Conservation (phyloP, 1,140 invertebrate species). For the Zaprionus camerounensis region DNA sequence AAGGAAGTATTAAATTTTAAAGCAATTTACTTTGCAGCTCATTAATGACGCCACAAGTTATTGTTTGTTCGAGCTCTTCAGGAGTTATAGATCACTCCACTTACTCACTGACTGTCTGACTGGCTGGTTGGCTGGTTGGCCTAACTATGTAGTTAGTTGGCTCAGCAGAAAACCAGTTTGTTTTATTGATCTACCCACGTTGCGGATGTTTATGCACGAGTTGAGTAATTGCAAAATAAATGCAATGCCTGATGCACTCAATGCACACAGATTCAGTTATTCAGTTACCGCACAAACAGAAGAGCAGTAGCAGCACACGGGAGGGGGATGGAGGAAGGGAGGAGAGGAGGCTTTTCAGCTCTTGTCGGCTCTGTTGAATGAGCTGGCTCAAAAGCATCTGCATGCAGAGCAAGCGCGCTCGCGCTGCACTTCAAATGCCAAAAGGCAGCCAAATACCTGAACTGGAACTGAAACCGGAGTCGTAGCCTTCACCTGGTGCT, state of each 20-base stretch:
- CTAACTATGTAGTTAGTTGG: neutral
- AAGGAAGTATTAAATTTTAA: too few species aligned
- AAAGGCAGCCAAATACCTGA: slow-evolving; percentile 65
- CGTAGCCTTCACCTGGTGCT: slow-evolving; percentile 13
- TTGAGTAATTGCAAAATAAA: slow-evolving; percentile 70
- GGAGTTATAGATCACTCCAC: neutral
- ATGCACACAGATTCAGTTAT: slow-evolving; percentile 54
- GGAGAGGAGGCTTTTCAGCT: slow-evolving; percentile 1
- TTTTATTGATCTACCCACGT: slow-evolving; percentile 38
- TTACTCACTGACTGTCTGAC: neutral
- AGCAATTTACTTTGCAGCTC: neutral
- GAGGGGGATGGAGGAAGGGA: too few species aligned
- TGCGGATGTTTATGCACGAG: slow-evolving; percentile 44
- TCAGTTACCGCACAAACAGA: slow-evolving; percentile 3
- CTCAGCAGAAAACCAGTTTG: slow-evolving; percentile 11
- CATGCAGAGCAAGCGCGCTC: slow-evolving; percentile 46
- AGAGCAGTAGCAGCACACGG: neutral
- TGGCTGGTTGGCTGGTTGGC: neutral
- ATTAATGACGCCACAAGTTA: neutral
- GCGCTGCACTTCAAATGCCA: slow-evolving; percentile 63
- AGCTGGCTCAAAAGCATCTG: slow-evolving; percentile 40
- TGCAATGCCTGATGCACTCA: slow-evolving; percentile 42
- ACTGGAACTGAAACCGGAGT: slow-evolving; percentile 7
- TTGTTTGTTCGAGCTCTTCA: neutral
- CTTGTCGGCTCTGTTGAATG: slow-evolving; percentile 31